A percentile compares a stretch with the other conserved stretches of the same genome.
Evolutionary conservation across 2,888 invertebrate species (phyloP).

Genomic region (Cotesia congregata): DNA sequence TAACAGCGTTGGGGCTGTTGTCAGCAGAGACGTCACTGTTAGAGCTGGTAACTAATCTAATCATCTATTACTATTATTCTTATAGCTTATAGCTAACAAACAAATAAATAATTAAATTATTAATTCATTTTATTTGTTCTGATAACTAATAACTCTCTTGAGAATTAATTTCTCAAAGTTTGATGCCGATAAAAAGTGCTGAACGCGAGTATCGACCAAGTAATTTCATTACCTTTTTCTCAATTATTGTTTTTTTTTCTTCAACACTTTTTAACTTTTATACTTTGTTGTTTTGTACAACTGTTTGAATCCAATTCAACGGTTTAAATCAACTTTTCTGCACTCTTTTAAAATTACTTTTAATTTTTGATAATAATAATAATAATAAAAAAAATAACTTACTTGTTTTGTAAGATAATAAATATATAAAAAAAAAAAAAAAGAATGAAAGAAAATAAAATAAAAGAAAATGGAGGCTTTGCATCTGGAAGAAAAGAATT

Average conservation of each 20-base stretch:
- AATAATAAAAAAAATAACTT: background rate
- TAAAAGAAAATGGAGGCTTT: slow-evolving; percentile 2
- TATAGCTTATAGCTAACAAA: background rate
- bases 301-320: slow-evolving; percentile 23
- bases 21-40: slow-evolving; percentile 89
- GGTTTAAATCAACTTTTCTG: slow-evolving; percentile 12
- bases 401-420: too few relatives aligned
- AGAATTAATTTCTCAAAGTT: slow-evolving; percentile 16
- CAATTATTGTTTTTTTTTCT: background rate
- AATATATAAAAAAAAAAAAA: background rate
- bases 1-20: slow-evolving; percentile 81
- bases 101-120: background rate
- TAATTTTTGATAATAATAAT: slow-evolving; percentile 1
- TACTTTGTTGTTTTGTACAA: background rate
- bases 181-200: background rate
- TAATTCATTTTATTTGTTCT: slow-evolving; percentile 8
- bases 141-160: slow-evolving; percentile 7
- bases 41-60: slow-evolving; percentile 82
- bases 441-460: background rate
- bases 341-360: background rate
- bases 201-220: slow-evolving; percentile 31
- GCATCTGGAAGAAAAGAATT: slow-evolving; percentile 27
- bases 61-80: slow-evolving; percentile 13
- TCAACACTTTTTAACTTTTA: background rate
- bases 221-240: slow-evolving; percentile 27